These are phyloP conservation scores for Perccottus glenii DNA, from an alignment of 2,113 vertebrate species.

Conservation along the genomic window DNA sequence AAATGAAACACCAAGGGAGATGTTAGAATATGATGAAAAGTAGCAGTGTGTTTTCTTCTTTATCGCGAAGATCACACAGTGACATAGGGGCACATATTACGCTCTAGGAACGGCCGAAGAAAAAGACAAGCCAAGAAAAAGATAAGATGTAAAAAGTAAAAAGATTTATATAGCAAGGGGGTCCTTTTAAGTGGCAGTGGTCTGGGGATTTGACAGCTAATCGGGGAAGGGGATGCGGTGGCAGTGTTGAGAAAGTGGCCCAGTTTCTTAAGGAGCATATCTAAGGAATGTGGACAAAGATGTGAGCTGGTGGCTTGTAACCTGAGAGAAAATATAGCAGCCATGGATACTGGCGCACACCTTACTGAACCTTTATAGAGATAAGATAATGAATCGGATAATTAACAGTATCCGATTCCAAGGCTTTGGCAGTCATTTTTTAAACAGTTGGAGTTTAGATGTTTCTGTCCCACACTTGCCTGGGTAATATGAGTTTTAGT, in stretches of 20 bases:
- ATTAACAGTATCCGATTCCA: too few species aligned
- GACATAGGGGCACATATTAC: conserved; percentile 8
- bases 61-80: conserved; percentile 41
- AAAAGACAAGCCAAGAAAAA: conserved; percentile 23
- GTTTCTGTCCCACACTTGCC: background rate
- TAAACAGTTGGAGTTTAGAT: background rate
- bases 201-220: conserved; percentile 36
- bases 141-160: conserved; percentile 12
- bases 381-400: background rate
- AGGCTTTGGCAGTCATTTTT: background rate
- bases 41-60: conserved; percentile 15
- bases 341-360: background rate
- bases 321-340: background rate
- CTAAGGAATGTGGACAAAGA: conserved; percentile 31
- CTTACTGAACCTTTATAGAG: background rate
- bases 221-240: background rate
- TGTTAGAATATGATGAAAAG: conserved; percentile 53
- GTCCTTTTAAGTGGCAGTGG: conserved; percentile 35
- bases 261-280: conserved; percentile 39
- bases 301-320: conserved; percentile 22
- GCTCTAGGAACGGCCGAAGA: conserved; percentile 4
- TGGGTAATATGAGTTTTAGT: background rate
- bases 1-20: conserved; percentile 56
- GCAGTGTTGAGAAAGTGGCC: conserved; percentile 19
- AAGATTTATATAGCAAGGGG: conserved; percentile 15